These are phyloP conservation scores for Drosophila neotestacea DNA, from an alignment of 2,888 invertebrate genomes.

Conservation along the genomic window DNA sequence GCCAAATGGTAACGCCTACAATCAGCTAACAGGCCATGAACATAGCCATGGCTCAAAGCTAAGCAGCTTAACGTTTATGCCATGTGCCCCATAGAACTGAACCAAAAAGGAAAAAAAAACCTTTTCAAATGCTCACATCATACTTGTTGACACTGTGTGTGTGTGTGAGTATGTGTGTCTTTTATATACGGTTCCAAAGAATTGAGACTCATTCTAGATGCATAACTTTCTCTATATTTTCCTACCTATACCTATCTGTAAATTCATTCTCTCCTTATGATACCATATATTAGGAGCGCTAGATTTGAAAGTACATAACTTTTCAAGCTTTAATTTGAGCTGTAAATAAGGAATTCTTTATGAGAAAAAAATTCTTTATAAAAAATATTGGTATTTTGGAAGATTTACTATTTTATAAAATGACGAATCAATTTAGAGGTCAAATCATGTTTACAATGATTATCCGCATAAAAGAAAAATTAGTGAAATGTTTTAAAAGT, in stretches of 20 bases:
- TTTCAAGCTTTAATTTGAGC: no score
- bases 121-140: constrained; percentile 9
- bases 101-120: constrained; percentile 16
- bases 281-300: no score
- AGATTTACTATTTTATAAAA: no score
- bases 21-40: constrained; percentile 3
- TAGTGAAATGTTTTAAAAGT: no score
- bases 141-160: constrained; percentile 19
- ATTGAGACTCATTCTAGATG: neutral
- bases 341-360: no score
- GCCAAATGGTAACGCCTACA: constrained; percentile 8
- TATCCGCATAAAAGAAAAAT: no score
- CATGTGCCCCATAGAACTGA: constrained; percentile 32
- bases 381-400: no score
- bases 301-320: no score
- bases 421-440: no score
- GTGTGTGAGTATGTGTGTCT: neutral
- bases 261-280: neutral
- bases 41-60: constrained; percentile 26
- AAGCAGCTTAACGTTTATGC: constrained; percentile 66
- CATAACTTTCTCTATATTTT: no score
- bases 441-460: no score
- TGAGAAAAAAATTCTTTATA: no score
- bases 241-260: neutral
- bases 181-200: neutral